phyloP scores from a whole-genome alignment of 64 coral and sea anemone species.

The Catalaphyllia jardinei region DNA sequence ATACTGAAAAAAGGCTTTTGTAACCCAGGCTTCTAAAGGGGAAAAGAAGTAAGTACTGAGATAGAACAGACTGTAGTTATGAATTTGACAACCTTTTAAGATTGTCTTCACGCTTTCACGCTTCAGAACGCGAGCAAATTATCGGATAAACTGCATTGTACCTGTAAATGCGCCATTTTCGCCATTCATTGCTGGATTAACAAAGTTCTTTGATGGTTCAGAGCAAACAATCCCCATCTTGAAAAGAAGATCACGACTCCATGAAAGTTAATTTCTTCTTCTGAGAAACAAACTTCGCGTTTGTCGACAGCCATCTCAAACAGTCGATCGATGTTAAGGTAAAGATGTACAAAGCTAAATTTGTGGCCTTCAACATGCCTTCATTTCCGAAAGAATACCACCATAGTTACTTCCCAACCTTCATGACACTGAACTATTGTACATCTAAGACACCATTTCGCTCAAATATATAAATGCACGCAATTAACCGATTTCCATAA shows the following conservation, averaged over 20 bases:
- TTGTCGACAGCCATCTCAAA: background rate
- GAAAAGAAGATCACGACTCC: background rate
- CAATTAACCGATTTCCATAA: too few species aligned
- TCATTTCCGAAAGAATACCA: background rate
- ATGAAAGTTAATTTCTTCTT: background rate
- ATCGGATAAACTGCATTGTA: conserved; percentile 32
- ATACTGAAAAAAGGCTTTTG: too few species aligned
- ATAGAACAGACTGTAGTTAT: background rate
- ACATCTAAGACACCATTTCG: background rate
- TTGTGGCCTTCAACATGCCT: background rate
- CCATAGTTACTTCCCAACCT: background rate
- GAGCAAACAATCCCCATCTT: conserved; percentile 30
- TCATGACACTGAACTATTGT: background rate
- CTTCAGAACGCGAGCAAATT: conserved; percentile 10
- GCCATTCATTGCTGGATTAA: conserved; percentile 1
- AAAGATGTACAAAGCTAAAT: background rate
- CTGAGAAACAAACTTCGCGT: background rate
- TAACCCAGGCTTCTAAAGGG: too few species aligned
- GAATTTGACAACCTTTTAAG: background rate
- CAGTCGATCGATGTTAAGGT: background rate
- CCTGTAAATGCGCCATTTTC: conserved; percentile 23
- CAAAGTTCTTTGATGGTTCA: background rate
- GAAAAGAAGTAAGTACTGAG: too few species aligned
- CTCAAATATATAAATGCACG: too few species aligned
- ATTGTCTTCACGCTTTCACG: conserved; percentile 34